Conservation (phyloP, 37 sponge, comb jelly and placozoan genomes). For the Axinella damicornis region DNA sequence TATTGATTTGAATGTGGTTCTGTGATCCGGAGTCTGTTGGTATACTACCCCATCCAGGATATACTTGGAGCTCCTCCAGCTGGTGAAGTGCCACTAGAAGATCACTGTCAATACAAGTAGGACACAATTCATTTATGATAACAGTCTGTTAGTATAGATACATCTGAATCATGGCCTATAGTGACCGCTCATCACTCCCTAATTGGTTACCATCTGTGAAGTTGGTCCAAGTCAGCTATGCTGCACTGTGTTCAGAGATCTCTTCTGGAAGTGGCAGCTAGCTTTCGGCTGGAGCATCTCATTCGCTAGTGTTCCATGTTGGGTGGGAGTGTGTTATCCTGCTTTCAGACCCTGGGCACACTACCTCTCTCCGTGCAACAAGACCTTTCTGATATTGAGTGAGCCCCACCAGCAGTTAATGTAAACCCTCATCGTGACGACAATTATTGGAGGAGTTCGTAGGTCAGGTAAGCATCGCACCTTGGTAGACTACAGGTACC, state of each 20-base stretch:
- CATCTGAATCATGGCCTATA: no score
- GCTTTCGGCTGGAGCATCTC: slow-evolving; percentile 86
- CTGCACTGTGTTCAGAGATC: slow-evolving; percentile 82
- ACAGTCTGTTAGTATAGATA: no score
- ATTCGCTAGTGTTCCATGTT: slow-evolving; percentile 87
- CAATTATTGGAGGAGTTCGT: no score
- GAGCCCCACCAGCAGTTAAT: no score
- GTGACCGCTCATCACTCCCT: no score
- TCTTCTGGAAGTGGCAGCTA: slow-evolving; percentile 95
- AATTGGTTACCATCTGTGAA: no score
- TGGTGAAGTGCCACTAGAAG: slow-evolving; percentile 68
- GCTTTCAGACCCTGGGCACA: slow-evolving; percentile 87
- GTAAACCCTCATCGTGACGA: no score
- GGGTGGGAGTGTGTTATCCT: slow-evolving; percentile 91
- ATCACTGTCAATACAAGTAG: slow-evolving; percentile 93
- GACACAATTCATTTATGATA: background rate
- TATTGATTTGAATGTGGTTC: no score
- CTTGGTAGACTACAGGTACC: no score
- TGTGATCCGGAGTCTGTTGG: no score
- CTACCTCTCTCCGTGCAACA: slow-evolving; percentile 76
- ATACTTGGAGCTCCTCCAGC: slow-evolving; percentile 80
- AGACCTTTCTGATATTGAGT: slow-evolving; percentile 65
- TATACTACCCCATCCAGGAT: slow-evolving; percentile 58
- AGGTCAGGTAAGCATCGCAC: no score
- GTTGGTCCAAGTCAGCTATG: no score